Percentiles rank a stretch among this genome's conserved stretches.
Evolutionary conservation across 1,140 invertebrate species (phyloP).

Genomic region (Danaus plexippus): DNA sequence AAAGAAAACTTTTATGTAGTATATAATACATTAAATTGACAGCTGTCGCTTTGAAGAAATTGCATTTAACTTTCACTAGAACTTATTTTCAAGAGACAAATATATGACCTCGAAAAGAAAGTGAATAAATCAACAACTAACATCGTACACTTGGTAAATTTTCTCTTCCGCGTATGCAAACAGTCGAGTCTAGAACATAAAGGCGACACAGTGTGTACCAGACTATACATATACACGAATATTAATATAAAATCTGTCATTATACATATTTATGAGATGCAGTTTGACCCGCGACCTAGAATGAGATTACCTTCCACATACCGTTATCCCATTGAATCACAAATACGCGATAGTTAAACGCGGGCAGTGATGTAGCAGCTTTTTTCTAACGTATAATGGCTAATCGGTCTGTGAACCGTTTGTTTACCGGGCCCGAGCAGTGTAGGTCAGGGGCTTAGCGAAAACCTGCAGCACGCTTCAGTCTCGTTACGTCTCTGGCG

Average conservation of each 20-base stretch:
- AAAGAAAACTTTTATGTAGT: no score
- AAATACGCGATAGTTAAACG: conserved; percentile 42
- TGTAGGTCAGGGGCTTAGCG: conserved; percentile 53
- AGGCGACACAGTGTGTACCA: neutral
- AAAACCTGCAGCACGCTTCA: conserved; percentile 34
- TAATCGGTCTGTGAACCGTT: conserved; percentile 69
- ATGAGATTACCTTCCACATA: conserved; percentile 20
- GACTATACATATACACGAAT: neutral
- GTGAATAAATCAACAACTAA: conserved; percentile 46
- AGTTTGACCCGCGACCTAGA: conserved; percentile 38
- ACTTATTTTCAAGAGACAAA: conserved; percentile 43
- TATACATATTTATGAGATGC: conserved; percentile 11
- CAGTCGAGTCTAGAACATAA: conserved; percentile 8
- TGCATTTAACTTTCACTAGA: conserved; percentile 54
- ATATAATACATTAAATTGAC: neutral
- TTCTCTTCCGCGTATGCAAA: conserved; percentile 51
- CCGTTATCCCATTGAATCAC: conserved; percentile 64
- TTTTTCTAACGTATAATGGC: conserved; percentile 35
- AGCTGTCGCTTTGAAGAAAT: conserved; percentile 6
- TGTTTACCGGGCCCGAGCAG: conserved; percentile 59
- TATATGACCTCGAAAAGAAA: conserved; percentile 49
- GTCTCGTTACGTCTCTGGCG: conserved; percentile 35
- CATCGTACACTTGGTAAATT: conserved; percentile 30
- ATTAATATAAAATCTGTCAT: conserved; percentile 16
- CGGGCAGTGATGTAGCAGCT: conserved; percentile 27